Base-by-base conservation (phyloP, 2,113 vertebrate species). In the Cromileptes altivelis region DNA sequence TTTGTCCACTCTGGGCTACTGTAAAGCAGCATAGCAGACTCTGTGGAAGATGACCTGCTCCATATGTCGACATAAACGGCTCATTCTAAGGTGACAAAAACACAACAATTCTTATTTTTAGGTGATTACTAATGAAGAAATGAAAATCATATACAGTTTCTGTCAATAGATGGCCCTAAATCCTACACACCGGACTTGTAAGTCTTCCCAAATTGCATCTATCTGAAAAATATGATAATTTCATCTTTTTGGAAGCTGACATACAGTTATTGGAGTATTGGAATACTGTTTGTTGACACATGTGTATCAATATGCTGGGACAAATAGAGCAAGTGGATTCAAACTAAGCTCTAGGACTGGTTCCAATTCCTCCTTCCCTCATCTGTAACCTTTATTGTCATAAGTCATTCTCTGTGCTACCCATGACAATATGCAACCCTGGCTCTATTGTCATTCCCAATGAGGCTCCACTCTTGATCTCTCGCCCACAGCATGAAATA, bases 391-490 rank as follows among this genome's bases (percentile, higher is more conserved):
- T 81, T 79, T 84, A 71, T 77, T 73, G 78, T 72, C 62, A 56
- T 61, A 73, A 90, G 72, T 84, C 68, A 68, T 82, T 84, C 40
- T 80, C 33, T 80, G 64, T 81, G 70, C 72, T 84, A 83, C 77
- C 72, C 73, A 81, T 80, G 84, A 75, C 75, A 90, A 85, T 76
- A 72, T 52, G 37, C 85, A 84, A 56, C 62, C 70, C 12, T 69
- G 75, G 64, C 71, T 75, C 83, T 42, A 85, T 76, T 89, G 84
- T 90, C 85, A 88, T 87, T 89, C 88, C 60, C 83, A 81, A 47
- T 84, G 75, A 86, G 60, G 37, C 85, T 69, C 47, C 50, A 45
- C 61, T 80, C 62, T 82, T 88, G 90, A 86, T 85, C 88, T 83
- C 23, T 85, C 30, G 49, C 76, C 81, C 78, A 65, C 75, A 83